phyloP scores from a whole-genome alignment of 2,113 vertebrate species.

The Rostratula benghalensis region DNA sequence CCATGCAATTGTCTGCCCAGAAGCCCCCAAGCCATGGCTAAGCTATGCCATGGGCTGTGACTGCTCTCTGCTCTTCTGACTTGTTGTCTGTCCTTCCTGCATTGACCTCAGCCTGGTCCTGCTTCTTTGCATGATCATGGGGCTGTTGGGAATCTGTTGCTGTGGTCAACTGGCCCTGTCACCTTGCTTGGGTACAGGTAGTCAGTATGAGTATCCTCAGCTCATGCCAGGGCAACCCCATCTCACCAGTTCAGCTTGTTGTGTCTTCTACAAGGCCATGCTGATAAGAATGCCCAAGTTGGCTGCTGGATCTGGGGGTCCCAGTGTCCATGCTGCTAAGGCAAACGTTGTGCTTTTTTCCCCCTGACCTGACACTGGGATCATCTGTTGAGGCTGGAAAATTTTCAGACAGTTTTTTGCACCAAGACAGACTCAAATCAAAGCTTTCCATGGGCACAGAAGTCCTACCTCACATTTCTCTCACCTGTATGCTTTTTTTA shows the following conservation, averaged over 20 bases:
- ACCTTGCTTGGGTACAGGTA: neutral
- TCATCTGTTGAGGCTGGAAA: neutral
- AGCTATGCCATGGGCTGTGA: neutral
- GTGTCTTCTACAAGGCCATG: rapidly evolving
- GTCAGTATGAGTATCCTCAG: neutral
- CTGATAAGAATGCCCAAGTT: neutral
- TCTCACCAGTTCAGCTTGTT: neutral
- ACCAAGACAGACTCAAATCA: neutral
- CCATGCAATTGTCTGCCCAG: neutral
- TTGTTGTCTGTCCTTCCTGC: neutral
- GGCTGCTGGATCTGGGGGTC: neutral
- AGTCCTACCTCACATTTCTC: neutral
- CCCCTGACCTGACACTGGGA: neutral
- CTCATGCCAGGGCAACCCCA: neutral
- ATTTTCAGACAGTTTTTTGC: neutral
- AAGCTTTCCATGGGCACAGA: neutral
- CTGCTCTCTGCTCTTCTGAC: neutral
- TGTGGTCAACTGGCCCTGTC: neutral
- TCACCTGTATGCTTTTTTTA: neutral
- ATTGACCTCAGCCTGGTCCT: neutral
- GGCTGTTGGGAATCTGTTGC: neutral
- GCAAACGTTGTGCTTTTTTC: neutral
- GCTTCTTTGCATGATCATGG: neutral
- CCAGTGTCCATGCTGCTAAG: neutral
- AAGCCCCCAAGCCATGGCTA: neutral